Percentiles rank a stretch among this genome's conserved stretches.
Conservation (phyloP, 2,888 invertebrate genomes). For the Rugalucina vietnamica region DNA sequence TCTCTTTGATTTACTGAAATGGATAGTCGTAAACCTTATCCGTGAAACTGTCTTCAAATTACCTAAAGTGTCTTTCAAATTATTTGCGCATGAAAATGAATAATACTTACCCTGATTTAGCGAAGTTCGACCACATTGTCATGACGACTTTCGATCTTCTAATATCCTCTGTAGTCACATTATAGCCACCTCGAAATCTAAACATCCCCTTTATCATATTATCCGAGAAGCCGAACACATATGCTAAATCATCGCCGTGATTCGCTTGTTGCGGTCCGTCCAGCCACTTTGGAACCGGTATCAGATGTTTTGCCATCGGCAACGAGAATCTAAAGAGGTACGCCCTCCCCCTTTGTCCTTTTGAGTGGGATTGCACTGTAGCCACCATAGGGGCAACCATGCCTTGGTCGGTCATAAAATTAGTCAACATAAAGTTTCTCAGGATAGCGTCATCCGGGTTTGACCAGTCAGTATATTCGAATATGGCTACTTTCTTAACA, state of each 20-base stretch:
- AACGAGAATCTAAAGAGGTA: background rate
- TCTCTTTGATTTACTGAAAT: too few relatives aligned
- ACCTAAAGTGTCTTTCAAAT: too few relatives aligned
- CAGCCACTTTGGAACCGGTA: background rate
- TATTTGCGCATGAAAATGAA: too few relatives aligned
- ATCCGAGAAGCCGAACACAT: background rate
- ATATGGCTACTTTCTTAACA: background rate
- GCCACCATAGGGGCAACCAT: background rate
- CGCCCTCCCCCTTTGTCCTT: background rate
- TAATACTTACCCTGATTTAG: constrained; percentile 10
- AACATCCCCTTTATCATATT: background rate
- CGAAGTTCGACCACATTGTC: constrained; percentile 5
- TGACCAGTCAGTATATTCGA: constrained; percentile 5
- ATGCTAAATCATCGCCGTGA: background rate
- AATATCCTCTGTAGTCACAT: background rate
- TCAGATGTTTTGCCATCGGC: background rate
- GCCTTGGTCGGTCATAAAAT: background rate
- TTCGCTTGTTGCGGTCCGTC: background rate
- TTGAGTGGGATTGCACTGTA: background rate
- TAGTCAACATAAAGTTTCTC: background rate
- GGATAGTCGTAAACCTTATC: too few relatives aligned
- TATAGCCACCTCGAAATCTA: background rate
- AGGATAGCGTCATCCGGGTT: background rate
- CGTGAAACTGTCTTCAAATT: too few relatives aligned
- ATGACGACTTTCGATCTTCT: background rate